A percentile compares a stretch with the other conserved stretches of the same genome.
Evolutionary conservation across 2,888 invertebrate genomes (phyloP).

Genomic region (Siphlonurus alternatus): DNA sequence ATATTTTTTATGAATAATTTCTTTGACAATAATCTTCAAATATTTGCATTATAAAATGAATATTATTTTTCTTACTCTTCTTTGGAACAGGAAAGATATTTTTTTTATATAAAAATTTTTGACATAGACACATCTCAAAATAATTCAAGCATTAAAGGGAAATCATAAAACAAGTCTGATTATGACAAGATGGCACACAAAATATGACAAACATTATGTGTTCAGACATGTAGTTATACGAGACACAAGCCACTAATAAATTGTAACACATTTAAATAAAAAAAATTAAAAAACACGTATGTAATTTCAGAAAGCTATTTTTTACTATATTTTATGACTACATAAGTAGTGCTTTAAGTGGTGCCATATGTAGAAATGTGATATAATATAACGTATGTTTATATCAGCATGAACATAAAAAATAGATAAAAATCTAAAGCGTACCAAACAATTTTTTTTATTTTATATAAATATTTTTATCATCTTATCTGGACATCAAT

Average conservation of each 20-base stretch:
- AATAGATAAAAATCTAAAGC: not conserved
- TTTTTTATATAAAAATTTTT: no score
- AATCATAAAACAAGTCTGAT: not conserved
- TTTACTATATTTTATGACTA: not conserved
- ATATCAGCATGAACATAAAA: not conserved
- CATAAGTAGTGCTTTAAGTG: not conserved
- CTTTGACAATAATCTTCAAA: no score
- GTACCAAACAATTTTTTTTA: no score
- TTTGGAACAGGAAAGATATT: no score
- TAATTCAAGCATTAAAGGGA: not conserved
- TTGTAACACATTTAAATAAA: no score
- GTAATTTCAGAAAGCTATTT: not conserved
- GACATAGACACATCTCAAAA: not conserved
- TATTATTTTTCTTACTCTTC: no score
- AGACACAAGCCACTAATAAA: no score
- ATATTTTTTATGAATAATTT: not conserved
- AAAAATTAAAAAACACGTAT: not conserved
- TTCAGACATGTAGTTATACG: no score
- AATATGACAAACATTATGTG: not conserved
- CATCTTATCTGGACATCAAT: no score
- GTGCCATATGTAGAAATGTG: not conserved
- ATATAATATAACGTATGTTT: no score
- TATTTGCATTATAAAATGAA: no score
- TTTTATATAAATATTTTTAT: no score
- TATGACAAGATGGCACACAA: not conserved